phyloP scores from a whole-genome alignment of 2,113 vertebrate genomes.

The Otus sunia region DNA sequence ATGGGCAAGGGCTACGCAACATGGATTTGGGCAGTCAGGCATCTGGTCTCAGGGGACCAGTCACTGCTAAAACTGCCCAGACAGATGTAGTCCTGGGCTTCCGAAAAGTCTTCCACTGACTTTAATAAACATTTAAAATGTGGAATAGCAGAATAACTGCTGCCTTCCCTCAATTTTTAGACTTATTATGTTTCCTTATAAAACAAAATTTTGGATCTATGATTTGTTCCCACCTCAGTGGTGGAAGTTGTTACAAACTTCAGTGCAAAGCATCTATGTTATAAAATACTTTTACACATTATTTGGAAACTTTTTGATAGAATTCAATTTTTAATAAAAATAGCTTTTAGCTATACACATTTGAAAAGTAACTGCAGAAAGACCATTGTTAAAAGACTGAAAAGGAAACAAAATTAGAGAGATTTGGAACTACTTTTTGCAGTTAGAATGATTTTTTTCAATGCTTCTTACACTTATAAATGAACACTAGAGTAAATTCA shows the following conservation, averaged over 20 bases:
- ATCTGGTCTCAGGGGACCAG: background rate
- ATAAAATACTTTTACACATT: background rate
- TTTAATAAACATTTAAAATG: background rate
- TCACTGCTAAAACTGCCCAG: background rate
- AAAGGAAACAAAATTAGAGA: background rate
- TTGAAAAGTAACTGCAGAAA: background rate
- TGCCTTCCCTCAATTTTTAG: background rate
- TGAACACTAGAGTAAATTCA: background rate
- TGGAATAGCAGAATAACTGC: background rate
- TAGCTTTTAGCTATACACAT: background rate
- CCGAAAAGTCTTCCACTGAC: background rate
- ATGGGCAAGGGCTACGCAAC: rapidly evolving
- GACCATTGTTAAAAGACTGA: background rate
- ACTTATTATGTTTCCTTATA: background rate
- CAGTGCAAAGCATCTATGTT: background rate
- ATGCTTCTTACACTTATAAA: background rate
- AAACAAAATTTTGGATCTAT: background rate
- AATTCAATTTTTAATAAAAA: slow-evolving; percentile 13
- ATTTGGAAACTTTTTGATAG: background rate
- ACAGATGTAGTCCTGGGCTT: background rate
- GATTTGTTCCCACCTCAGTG: background rate
- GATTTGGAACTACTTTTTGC: background rate
- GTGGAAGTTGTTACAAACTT: background rate
- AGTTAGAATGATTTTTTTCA: background rate
- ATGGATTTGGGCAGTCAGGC: background rate